Percentiles rank a stretch among this genome's conserved stretches.
phyloP scores from a whole-genome alignment of 2,797 vertebrate genomes.

The Limnodromus scolopaceus region DNA sequence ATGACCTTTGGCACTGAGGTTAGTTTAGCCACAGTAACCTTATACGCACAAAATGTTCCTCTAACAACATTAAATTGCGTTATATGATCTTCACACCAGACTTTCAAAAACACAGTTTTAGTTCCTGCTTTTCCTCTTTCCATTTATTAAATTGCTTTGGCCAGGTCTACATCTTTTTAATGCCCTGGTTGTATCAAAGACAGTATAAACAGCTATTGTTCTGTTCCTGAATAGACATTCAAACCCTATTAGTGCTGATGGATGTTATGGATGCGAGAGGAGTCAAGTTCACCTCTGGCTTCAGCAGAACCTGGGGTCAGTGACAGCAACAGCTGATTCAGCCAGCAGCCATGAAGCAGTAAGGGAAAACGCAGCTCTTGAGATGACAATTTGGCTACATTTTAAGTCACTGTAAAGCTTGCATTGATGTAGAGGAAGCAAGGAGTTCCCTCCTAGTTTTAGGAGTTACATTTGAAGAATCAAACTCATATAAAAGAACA shows the following conservation, averaged over 20 bases:
- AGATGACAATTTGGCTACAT: background rate
- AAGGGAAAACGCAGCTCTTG: background rate
- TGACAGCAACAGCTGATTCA: background rate
- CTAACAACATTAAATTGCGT: background rate
- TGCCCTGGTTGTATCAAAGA: background rate
- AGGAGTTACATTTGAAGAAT: background rate
- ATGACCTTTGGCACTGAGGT: background rate
- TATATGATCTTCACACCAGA: background rate
- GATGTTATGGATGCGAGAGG: background rate
- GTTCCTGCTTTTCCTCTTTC: background rate
- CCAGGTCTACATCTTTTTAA: background rate
- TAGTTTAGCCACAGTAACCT: conserved; percentile 1
- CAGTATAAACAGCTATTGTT: background rate
- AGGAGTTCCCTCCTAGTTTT: background rate
- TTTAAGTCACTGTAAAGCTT: background rate
- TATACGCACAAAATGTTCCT: background rate
- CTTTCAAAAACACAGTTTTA: background rate
- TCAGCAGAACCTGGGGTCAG: background rate
- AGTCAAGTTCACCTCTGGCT: background rate
- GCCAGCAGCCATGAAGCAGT: background rate
- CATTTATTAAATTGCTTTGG: conserved; percentile 37
- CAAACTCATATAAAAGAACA: background rate
- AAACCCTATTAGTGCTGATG: background rate
- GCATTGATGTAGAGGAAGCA: background rate
- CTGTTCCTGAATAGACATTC: background rate